Percentiles rank a stretch among this genome's conserved stretches.
Conservation (phyloP, 2,888 invertebrate species). For the Dryomyza anilis region DNA sequence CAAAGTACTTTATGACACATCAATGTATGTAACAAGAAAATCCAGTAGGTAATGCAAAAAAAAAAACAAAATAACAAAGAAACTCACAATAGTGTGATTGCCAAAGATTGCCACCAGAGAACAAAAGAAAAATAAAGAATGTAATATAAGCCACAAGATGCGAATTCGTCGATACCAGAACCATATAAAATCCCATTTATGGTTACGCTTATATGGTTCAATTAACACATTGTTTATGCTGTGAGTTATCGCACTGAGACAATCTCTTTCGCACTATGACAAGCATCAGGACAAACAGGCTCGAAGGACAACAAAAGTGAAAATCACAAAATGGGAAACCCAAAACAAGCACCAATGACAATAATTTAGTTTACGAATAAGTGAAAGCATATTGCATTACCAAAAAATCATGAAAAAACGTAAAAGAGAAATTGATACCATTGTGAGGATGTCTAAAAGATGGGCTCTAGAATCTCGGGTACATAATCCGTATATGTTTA, state of each 20-base stretch:
- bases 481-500: conserved; percentile 2
- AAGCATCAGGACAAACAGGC: too few relatives aligned
- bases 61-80: not conserved
- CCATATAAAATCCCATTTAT: conserved; percentile 50
- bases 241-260: conserved; percentile 25
- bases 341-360: conserved; percentile 2
- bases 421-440: conserved; percentile 12
- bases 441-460: conserved; percentile 6
- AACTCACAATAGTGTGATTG: too few relatives aligned
- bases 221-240: conserved; percentile 48
- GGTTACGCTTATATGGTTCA: conserved; percentile 57
- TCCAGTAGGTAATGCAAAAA: not conserved
- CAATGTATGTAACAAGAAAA: not conserved
- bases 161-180: not conserved
- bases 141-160: too few relatives aligned
- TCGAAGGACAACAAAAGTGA: not conserved
- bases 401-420: not conserved
- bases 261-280: too few relatives aligned
- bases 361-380: conserved; percentile 5
- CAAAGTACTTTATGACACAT: too few relatives aligned
- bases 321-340: not conserved
- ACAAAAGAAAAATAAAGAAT: too few relatives aligned
- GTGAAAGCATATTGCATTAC: conserved; percentile 12
- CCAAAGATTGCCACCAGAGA: too few relatives aligned
- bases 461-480: not conserved